Base-by-base conservation (phyloP, 2,888 invertebrate genomes). In the Anthophora plumipes region DNA sequence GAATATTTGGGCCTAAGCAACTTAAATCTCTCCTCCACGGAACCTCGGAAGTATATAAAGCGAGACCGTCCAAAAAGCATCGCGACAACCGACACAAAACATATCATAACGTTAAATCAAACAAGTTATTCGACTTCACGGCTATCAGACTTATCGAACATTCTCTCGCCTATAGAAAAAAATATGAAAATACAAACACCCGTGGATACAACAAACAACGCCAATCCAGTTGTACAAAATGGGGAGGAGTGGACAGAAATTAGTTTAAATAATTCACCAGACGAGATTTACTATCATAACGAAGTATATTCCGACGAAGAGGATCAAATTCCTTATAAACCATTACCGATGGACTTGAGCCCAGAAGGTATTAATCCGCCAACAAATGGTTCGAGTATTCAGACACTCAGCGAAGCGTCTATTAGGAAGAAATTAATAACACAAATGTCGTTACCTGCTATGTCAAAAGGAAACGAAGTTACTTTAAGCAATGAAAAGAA, bases 241-340 rank as follows among this genome's bases (percentile, higher is more conserved):
- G 94, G 94, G 0, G 96, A 96, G 86, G 96, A 96, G 77, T 96
- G 96, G 96, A 96, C 96, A 0, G 96, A 96, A 92, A 96, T 96
- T 72, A 96, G 96, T 92, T 93, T 96, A 89, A 96, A 96, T 81
- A 95, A 95, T 90, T 96, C 96, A 25, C 96, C 96, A 0, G 96
- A 96, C 73, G 96, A 96, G 90, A 93, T 94, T 68, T 95, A 94
- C 86, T 95, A 95, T 91, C 95, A 95, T 78, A 95, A 95, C 64
- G 95, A 95, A 0, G 94, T 90, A 54, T 93, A 93, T 57, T 93
- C 93, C n/a, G 93, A 93, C 41, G 92, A 93, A 48, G 93, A 93
- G 5, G 92, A 93, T 82, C 94, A 94, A 79, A 93, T 94, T 81
- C 94, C 94, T 3, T 94, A 94, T 82, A 94, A 94, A 86, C 92